Evolutionary conservation across 2,888 invertebrate genomes (phyloP).

Genomic region (Microplitis manilae): DNA sequence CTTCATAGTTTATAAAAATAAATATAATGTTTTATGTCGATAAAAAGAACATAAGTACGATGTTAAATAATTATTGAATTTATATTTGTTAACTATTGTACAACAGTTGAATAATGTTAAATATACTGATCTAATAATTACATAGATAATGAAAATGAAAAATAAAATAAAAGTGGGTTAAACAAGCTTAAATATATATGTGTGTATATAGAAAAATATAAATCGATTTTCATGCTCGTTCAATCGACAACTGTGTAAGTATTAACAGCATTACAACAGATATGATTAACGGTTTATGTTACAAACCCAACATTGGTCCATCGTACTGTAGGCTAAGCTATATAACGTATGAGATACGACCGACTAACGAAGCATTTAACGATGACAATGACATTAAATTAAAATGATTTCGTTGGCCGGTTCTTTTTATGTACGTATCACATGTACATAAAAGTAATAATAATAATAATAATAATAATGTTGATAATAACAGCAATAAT

Average conservation of each 20-base stretch:
- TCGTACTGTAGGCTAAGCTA: constrained; percentile 13
- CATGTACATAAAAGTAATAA: constrained; percentile 1
- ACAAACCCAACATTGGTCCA: constrained; percentile 20
- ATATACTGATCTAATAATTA: neutral
- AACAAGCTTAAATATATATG: neutral
- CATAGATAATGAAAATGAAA: neutral
- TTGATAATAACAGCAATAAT: neutral
- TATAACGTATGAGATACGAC: constrained; percentile 54
- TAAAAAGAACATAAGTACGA: neutral
- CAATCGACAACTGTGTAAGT: constrained; percentile 25
- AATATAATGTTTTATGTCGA: no score
- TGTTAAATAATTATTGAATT: neutral
- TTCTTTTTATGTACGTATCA: constrained; percentile 8
- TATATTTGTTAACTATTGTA: neutral
- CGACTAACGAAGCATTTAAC: constrained; percentile 58
- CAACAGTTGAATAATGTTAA: neutral
- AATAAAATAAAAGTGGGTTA: constrained; percentile 16
- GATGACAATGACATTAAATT: constrained; percentile 57
- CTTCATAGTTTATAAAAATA: neutral
- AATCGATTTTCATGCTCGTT: constrained; percentile 23
- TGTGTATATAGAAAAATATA: neutral
- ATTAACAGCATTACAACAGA: constrained; percentile 6
- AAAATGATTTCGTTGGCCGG: constrained; percentile 36
- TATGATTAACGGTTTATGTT: constrained; percentile 15
- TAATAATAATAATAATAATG: neutral